Base-by-base conservation (phyloP, 2,888 invertebrate genomes). In the Aspidapion aeneum region DNA sequence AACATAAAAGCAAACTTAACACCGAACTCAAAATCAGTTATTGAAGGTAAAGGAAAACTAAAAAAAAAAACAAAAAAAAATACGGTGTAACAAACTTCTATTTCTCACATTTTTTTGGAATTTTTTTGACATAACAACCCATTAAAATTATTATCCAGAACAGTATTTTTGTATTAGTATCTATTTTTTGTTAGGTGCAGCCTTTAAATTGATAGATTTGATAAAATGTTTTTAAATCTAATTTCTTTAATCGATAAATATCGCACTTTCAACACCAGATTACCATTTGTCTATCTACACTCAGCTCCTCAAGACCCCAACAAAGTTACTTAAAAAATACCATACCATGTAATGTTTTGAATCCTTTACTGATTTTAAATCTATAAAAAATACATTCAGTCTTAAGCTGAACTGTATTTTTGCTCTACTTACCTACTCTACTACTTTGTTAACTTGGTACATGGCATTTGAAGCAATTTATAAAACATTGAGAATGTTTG, bases 121-220 rank as follows among this genome's bases (percentile, higher is more conserved):
- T 35, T 35, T n/a, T n/a, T 35, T 35, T 35, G 35, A 35, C 35
- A 35, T 35, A 35, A 35, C 35, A 35, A 35, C 35, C 35, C 35
- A 35, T 35, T 35, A 35, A 35, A 35, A n/a, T n/a, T 35, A 35
- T 35, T 35, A 35, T 7, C 35, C 35, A 35, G 35, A 35, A 35
- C 35, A 35, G 35, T 35, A n/a, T n/a, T 35, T 35, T 35, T 35
- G 35, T 12, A 35, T 35, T 35, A 35, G 35, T 35, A 35, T 35
- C 35, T 35, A 35, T 35, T 35, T n/a, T n/a, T 35, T 35, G 35
- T 35, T 35, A 35, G 74, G 78, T 79, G 78, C 77, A 79, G 78
- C 78, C 78, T 79, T 78, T 75, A 73, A 72, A 71, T 75, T 74
- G 74, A 73, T 76, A 75, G 73, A 75, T 74, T 72, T 74, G 74